Evolutionary conservation across 2,797 vertebrate species (phyloP), one percentile per base, ranked within the genome.

Genomic region (Coregonus ussuriensis): DNA sequence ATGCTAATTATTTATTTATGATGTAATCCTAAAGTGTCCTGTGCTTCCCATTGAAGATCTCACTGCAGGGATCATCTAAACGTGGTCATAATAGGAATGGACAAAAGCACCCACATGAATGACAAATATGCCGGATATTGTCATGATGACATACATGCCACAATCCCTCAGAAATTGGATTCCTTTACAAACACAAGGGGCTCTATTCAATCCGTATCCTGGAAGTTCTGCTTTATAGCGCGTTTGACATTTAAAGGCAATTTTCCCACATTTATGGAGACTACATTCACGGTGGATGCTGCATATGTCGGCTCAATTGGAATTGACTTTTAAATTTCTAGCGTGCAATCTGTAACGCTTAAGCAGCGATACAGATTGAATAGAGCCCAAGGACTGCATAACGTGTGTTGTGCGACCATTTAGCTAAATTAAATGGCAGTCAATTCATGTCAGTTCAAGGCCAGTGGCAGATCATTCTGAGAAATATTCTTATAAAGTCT

Each of bases 1-100:
- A 91, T 84, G 84, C 77, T 88, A 88, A 87, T 87, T 84, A 87
- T 88, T 92, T 91, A 88, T 88, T 92, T 91, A 91, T 93, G 90
- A 74, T 89, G 90, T 87, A 89, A 92, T 90, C 87, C 79, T 89
- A 76, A 74, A 69, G 62, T 70, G 1, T 1, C 13, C 65, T 66
- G 85, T 21, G 74, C 79, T 87, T 73, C 85, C 76, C 83, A 78
- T 87, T 86, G 81, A 89, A 74, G 56, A 37, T 74, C 72, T 62
- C 21, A 62, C 72, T 62, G 31, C 31, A 37, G 53, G 29, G 11
- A n/a, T 59, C 37, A 52, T 56, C 63, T 74, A 62, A 62, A 62
- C 33, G 9, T 74, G 84, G 86, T 83, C 82, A 21, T 80, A 78
- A 85, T 82, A 77, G 81, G 75, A 81, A n/a, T 77, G 80, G 78